A percentile compares a stretch with the other conserved stretches of the same genome.
Conservation (phyloP, 2,113 vertebrate species). For the Cyphomyrus discorhynchus region DNA sequence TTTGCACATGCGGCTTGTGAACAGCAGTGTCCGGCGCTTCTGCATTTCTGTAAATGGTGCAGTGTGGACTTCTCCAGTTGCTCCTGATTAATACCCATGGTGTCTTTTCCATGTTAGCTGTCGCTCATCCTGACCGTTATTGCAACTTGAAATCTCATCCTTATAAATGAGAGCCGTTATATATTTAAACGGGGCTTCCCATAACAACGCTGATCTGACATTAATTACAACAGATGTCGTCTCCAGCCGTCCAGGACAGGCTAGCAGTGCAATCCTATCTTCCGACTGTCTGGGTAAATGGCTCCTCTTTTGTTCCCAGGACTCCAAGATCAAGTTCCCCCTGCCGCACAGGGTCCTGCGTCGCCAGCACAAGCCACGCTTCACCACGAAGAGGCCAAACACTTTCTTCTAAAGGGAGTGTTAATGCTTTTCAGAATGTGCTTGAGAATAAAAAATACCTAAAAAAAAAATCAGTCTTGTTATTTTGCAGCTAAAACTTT, state of each 20-base stretch:
- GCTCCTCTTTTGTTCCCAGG: conserved; percentile 52
- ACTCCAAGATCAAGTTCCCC: conserved; percentile 98
- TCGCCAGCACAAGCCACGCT: conserved; percentile 93
- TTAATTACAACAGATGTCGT: background rate
- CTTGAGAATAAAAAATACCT: conserved; percentile 7
- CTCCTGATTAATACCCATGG: background rate
- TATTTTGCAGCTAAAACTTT: background rate
- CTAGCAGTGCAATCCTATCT: background rate
- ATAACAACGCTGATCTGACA: background rate
- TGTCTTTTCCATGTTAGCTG: background rate
- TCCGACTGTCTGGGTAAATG: background rate
- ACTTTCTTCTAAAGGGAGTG: conserved; percentile 79
- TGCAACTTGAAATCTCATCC: background rate
- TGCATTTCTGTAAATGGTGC: background rate
- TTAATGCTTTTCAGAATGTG: background rate
- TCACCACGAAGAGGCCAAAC: conserved; percentile 98
- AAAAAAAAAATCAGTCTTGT: background rate
- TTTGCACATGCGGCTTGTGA: background rate
- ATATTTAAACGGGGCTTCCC: background rate
- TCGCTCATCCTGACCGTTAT: background rate
- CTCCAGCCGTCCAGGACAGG: background rate
- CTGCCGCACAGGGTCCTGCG: conserved; percentile 92
- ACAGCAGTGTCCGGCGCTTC: background rate
- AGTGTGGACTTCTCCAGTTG: background rate
- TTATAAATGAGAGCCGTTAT: background rate